Percentiles rank a stretch among this genome's conserved stretches.
Conservation (phyloP, 2,113 vertebrate genomes). For the Lonchura striata region DNA sequence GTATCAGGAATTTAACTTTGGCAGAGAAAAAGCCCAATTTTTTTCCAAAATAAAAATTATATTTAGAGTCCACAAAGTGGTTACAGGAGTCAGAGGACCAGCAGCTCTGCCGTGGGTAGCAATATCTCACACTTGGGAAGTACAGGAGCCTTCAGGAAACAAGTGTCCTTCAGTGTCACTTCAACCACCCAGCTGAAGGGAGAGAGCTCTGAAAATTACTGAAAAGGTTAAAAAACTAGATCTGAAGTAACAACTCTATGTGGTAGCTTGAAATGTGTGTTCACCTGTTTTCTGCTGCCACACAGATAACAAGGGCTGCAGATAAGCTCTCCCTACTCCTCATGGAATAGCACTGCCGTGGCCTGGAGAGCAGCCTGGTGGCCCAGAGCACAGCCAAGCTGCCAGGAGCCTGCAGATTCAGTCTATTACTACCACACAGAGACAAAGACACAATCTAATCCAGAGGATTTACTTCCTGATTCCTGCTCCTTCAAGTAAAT, state of each 20-base stretch:
- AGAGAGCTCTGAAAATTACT: neutral
- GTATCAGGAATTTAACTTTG: neutral
- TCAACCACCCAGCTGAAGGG: neutral
- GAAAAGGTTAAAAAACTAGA: neutral
- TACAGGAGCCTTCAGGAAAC: neutral
- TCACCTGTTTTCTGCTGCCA: neutral
- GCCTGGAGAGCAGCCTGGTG: neutral
- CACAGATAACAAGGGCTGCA: neutral
- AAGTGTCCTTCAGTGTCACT: neutral
- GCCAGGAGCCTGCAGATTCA: neutral
- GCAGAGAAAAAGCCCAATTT: rapidly evolving
- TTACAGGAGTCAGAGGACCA: neutral
- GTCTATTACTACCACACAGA: neutral
- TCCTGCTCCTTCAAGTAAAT: neutral
- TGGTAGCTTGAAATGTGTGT: neutral
- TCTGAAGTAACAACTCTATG: neutral
- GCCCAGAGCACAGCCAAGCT: neutral
- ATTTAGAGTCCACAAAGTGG: neutral
- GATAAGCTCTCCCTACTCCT: neutral
- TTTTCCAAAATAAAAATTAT: neutral
- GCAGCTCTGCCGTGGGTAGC: neutral
- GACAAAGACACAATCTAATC: neutral
- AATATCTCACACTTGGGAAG: neutral
- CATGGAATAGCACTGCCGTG: neutral
- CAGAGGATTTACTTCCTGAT: neutral